phyloP scores from a whole-genome alignment of 1,140 invertebrate species.

The Bombus fervidus region DNA sequence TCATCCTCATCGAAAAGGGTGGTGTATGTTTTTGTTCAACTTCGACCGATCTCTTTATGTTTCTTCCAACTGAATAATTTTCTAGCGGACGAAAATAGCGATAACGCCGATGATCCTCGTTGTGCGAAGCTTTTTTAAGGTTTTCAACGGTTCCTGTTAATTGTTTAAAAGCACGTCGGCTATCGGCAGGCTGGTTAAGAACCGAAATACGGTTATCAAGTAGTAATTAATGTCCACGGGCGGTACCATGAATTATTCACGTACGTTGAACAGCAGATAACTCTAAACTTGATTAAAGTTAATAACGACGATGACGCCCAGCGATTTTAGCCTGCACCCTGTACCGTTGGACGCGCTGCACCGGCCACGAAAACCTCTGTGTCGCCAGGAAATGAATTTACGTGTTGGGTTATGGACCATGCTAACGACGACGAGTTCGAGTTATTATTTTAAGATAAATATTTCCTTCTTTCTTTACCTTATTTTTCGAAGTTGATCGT shows the following conservation, averaged over 20 bases:
- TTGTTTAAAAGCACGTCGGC: slow-evolving; percentile 50
- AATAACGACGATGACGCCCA: slow-evolving; percentile 12
- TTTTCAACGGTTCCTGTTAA: slow-evolving; percentile 44
- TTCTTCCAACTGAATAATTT: too few species aligned
- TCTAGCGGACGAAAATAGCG: too few species aligned
- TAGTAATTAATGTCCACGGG: slow-evolving; percentile 48
- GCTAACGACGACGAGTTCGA: too few species aligned
- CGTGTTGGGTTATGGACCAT: neutral
- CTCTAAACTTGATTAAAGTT: slow-evolving; percentile 54
- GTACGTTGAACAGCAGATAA: slow-evolving; percentile 48
- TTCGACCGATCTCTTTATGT: too few species aligned
- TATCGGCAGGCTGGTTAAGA: slow-evolving; percentile 40
- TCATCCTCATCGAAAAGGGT: too few species aligned
- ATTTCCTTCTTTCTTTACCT: too few species aligned
- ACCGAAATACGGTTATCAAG: slow-evolving; percentile 57
- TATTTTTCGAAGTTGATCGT: fast-evolving
- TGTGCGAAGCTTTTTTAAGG: neutral
- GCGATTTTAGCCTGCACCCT: slow-evolving; percentile 1
- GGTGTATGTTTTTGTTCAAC: too few species aligned
- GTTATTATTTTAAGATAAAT: too few species aligned
- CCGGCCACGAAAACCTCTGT: neutral
- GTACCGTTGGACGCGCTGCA: neutral
- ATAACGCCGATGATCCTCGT: too few species aligned
- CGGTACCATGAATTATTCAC: slow-evolving; percentile 55
- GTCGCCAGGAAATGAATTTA: neutral